A percentile compares a stretch with the other conserved stretches of the same genome.
phyloP scores from a whole-genome alignment of 2,113 vertebrate genomes.

The Clinocottus analis region DNA sequence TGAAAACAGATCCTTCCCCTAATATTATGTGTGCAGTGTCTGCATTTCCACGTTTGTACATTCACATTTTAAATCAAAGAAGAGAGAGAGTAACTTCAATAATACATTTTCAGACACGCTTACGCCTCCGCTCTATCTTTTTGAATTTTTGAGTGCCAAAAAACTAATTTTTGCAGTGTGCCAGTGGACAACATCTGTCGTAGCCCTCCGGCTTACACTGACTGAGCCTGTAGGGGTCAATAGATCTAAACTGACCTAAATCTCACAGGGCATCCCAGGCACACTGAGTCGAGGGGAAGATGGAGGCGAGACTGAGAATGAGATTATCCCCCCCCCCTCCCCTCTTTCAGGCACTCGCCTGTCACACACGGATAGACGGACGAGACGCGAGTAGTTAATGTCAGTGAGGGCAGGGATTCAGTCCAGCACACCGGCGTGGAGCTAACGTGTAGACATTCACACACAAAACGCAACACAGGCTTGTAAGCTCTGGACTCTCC shows the following conservation, averaged over 20 bases:
- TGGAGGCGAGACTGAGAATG: conserved; percentile 43
- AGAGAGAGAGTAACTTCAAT: neutral
- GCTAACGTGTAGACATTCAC: too few relatives aligned
- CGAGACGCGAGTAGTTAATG: conserved; percentile 34
- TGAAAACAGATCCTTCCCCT: too few relatives aligned
- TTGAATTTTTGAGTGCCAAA: conserved; percentile 1
- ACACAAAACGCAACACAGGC: conserved; percentile 20
- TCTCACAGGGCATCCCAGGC: conserved; percentile 65
- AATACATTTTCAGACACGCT: conserved; percentile 15
- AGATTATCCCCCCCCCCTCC: conserved; percentile 59
- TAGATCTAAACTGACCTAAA: conserved; percentile 78
- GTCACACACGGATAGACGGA: conserved; percentile 54
- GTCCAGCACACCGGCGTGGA: conserved; percentile 10
- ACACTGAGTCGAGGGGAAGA: conserved; percentile 33
- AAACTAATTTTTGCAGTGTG: conserved; percentile 27
- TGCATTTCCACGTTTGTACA: neutral
- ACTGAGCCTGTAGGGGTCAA: conserved; percentile 71
- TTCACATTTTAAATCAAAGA: neutral
- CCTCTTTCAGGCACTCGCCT: conserved; percentile 48
- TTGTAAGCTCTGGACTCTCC: neutral
- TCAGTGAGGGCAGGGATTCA: conserved; percentile 9
- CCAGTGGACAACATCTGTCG: conserved; percentile 73
- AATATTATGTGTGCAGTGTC: neutral
- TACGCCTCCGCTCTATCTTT: conserved; percentile 4
- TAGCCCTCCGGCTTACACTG: conserved; percentile 64